Evolutionary conservation across 2,113 vertebrate species (phyloP).

Genomic region (Lipotes vexillifer): DNA sequence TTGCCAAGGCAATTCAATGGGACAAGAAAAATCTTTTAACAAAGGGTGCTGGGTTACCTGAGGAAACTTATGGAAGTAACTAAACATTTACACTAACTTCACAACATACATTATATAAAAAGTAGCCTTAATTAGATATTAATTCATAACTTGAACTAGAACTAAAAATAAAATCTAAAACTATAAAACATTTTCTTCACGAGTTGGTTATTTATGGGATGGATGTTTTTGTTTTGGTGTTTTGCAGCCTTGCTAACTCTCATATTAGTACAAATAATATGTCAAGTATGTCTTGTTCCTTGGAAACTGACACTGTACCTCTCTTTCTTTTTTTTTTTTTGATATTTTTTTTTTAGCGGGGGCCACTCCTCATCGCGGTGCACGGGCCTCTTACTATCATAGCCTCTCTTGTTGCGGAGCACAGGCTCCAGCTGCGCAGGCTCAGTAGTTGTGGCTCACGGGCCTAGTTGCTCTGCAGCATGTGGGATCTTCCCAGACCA

Average conservation of each 20-base stretch:
- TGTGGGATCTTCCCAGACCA: too few relatives aligned
- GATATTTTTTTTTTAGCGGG: too few relatives aligned
- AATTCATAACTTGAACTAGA: neutral
- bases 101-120: neutral
- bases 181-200: neutral
- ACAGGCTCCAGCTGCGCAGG: too few relatives aligned
- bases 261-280: neutral
- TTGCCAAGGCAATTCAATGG: neutral
- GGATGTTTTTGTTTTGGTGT: neutral
- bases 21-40: neutral
- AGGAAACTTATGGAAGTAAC: neutral
- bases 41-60: neutral
- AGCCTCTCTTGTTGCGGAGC: too few relatives aligned
- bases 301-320: neutral
- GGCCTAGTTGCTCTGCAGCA: too few relatives aligned
- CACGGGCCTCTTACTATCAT: too few relatives aligned
- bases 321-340: too few relatives aligned
- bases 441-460: too few relatives aligned
- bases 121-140: neutral
- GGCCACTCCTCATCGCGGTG: too few relatives aligned
- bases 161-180: neutral
- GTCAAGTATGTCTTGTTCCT: neutral
- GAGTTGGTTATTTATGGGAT: neutral
- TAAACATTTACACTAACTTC: neutral
- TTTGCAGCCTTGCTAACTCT: neutral